phyloP scores from a whole-genome alignment of 2,888 invertebrate genomes.

The Eupsilia transversa region DNA sequence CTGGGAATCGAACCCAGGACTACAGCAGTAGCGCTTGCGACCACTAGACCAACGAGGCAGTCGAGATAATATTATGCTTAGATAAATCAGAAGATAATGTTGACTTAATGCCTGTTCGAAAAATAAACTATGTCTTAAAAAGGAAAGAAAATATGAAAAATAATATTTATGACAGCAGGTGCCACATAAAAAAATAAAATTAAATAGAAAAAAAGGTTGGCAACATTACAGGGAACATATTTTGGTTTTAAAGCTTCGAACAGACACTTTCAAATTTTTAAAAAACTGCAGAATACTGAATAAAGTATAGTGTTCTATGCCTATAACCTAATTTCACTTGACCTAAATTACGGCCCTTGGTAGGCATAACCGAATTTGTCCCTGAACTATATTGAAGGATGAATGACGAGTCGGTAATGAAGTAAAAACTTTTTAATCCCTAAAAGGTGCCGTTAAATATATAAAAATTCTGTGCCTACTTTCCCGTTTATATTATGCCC shows the following conservation, averaged over 20 bases:
- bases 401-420: neutral
- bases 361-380: neutral
- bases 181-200: neutral
- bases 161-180: neutral
- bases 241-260: neutral
- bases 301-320: neutral
- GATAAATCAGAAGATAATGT: neutral
- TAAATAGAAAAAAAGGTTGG: neutral
- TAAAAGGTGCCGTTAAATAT: neutral
- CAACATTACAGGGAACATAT: neutral
- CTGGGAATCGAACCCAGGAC: too few species aligned
- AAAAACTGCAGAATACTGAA: neutral
- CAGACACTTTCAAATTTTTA: neutral
- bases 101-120: neutral
- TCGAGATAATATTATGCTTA: neutral
- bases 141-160: neutral
- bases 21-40: too few species aligned
- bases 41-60: too few species aligned
- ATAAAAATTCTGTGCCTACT: slow-evolving; percentile 6
- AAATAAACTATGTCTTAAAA: neutral
- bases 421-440: neutral
- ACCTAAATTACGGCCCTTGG: slow-evolving; percentile 32
- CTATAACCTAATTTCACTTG: slow-evolving; percentile 42
- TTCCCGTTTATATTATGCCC: slow-evolving; percentile 15
- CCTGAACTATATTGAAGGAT: slow-evolving; percentile 9